These are phyloP conservation scores for Taeniopygia guttata DNA, from an alignment of 2,797 vertebrate species.

Conservation along the genomic window DNA sequence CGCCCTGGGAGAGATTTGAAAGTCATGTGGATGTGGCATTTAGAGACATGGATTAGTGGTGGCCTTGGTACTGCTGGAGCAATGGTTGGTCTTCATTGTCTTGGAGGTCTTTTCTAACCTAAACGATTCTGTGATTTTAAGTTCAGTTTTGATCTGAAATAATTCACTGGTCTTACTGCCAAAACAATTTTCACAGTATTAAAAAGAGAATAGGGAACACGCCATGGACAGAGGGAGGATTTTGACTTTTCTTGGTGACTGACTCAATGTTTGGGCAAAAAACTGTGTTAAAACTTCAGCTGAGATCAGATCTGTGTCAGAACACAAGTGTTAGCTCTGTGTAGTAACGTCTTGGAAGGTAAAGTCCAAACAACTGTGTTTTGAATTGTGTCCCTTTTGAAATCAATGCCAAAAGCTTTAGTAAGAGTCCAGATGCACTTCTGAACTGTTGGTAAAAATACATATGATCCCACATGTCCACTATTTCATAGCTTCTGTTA, in stretches of 20 bases:
- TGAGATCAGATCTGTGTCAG: neutral
- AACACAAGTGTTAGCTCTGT: neutral
- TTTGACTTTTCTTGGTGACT: neutral
- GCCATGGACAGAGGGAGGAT: rapidly evolving
- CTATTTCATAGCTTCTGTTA: neutral
- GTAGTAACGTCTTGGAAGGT: neutral
- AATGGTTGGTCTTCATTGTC: neutral
- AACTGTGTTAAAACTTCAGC: neutral
- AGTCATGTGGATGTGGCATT: rapidly evolving
- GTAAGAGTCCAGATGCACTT: neutral
- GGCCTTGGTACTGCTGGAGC: neutral
- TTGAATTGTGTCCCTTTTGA: neutral
- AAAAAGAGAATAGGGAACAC: neutral
- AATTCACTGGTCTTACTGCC: neutral
- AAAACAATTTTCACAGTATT: neutral
- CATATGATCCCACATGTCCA: neutral
- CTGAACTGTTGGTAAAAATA: neutral
- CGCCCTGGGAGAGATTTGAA: neutral
- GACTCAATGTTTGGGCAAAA: neutral
- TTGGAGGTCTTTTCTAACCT: neutral
- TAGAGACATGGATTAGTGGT: neutral
- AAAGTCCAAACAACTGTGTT: rapidly evolving
- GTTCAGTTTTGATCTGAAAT: neutral
- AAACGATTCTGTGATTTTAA: neutral
- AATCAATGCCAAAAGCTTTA: neutral